A percentile compares a stretch with the other conserved stretches of the same genome.
These are phyloP conservation scores for Pemphredon lugubris DNA, from an alignment of 2,888 invertebrate species.

Conservation along the genomic window DNA sequence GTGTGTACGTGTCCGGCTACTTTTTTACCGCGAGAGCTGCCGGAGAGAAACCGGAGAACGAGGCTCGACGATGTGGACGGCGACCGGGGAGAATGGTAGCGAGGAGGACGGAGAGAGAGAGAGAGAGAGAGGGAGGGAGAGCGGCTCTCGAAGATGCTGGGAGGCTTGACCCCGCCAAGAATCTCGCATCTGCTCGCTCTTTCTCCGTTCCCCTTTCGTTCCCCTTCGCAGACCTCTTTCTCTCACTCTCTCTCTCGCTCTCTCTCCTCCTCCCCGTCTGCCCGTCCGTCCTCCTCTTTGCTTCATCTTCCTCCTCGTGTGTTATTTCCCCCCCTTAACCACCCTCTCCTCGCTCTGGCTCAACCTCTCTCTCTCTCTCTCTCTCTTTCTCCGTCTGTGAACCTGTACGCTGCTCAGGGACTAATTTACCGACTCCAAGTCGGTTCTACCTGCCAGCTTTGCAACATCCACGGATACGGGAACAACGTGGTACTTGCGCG, in stretches of 20 bases:
- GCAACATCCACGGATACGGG: conserved; percentile 50
- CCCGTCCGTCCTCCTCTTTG: conserved; percentile 16
- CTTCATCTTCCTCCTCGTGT: not conserved
- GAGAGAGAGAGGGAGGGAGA: conserved; percentile 44
- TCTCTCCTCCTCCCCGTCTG: not conserved
- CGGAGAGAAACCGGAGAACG: conserved; percentile 32
- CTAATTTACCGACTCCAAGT: conserved; percentile 68
- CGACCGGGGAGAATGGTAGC: conserved; percentile 27
- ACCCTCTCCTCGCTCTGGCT: not conserved
- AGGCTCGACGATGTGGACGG: conserved; percentile 22
- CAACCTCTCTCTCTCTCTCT: conserved; percentile 6
- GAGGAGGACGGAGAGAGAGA: conserved; percentile 30
- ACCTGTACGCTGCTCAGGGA: conserved; percentile 56
- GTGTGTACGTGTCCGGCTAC: conserved; percentile 53
- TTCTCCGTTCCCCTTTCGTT: conserved; percentile 25
- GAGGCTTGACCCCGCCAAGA: conserved; percentile 74
- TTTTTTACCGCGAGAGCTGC: conserved; percentile 51
- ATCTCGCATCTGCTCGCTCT: conserved; percentile 74
- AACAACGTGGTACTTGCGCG: conserved; percentile 46
- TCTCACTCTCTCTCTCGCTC: too few relatives aligned
- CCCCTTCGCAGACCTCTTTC: not conserved
- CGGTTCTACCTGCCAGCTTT: conserved; percentile 61
- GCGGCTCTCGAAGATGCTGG: conserved; percentile 63
- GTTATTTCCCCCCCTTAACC: conserved; percentile 3
- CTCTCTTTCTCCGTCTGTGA: conserved; percentile 45